phyloP scores from a whole-genome alignment of 2,113 vertebrate species.

The Speoplatyrhinus poulsoni region DNA sequence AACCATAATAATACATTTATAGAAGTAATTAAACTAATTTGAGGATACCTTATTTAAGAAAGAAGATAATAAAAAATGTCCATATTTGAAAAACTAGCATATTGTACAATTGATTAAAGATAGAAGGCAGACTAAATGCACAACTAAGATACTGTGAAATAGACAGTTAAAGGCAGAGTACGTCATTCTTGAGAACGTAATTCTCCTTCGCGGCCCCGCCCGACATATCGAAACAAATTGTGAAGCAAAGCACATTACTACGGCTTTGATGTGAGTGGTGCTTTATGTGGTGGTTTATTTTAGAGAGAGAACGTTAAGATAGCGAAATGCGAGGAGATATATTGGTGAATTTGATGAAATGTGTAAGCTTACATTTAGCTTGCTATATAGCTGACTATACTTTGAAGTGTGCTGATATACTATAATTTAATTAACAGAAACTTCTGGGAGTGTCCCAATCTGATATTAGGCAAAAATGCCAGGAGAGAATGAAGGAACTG shows the following conservation, averaged over 20 bases:
- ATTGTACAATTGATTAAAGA: constrained; percentile 4
- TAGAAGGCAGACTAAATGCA: not conserved
- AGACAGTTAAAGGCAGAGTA: not conserved
- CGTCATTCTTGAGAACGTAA: no score
- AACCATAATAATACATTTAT: not conserved
- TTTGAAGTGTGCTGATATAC: constrained; percentile 6
- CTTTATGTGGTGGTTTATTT: no score
- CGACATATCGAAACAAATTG: no score
- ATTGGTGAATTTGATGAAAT: no score
- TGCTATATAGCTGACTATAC: no score
- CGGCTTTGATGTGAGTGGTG: no score
- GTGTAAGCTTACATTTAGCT: no score
- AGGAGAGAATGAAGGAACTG: constrained; percentile 80
- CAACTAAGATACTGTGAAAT: constrained; percentile 14
- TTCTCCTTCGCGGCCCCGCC: no score
- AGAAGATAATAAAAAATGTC: not conserved
- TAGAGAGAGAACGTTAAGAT: no score
- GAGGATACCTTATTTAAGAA: not conserved
- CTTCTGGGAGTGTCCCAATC: constrained; percentile 78
- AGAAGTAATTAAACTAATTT: not conserved
- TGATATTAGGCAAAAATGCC: constrained; percentile 80
- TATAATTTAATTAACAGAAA: constrained; percentile 67
- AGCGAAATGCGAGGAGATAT: no score
- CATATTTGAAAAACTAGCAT: constrained; percentile 4
- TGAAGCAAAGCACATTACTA: no score